Evolutionary conservation across 2,113 vertebrate genomes (phyloP), one percentile per base, ranked within the genome.

Genomic region (Todiramphus chloris): DNA sequence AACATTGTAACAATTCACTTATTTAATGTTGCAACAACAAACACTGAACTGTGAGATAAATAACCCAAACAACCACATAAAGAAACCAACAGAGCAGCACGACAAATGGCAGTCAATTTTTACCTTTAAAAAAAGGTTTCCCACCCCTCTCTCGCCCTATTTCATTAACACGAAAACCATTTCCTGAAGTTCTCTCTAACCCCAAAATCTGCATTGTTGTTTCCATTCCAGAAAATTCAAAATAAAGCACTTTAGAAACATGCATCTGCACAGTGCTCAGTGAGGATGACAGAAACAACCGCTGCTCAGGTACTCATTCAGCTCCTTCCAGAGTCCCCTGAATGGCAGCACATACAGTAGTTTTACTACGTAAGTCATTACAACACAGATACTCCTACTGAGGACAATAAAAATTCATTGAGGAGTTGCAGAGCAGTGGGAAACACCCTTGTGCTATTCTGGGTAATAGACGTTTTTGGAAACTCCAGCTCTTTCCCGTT

Each of bases 391-490:
- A 80, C 41, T 82, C 37, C 66, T 62, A 82, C 48, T 60, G 43
- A 83, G 76, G 78, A 94, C 48, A 69, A 77, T 37, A 76, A 7
- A 88, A 89, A 69, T 33, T 69, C 15, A 89, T 5, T 16, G 31
- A 90, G 4, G 16, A 60, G 24, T 44, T 82, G 25, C 46, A 84
- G 16, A 78, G 63, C 53, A 55, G 16, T 13, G 10, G 79, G 53
- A 95, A 89, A 85, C 77, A 73, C 25, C 27, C 37, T 77, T 67
- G 25, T 50, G 79, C 59, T 68, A 92, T 72, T 94, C 85, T 31
- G 33, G 48, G 90, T 90, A 95, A 69, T 83, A 83, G 89, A 97
- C 79, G 87, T 53, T 95, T 87, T 39, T 55, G 30, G 93, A 90
- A 95, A 95, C 62, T 60, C 67, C 73, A 95, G 62, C 53, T 95